Evolutionary conservation across 2,888 invertebrate species (phyloP).

Genomic region (Hemaris fuciformis): DNA sequence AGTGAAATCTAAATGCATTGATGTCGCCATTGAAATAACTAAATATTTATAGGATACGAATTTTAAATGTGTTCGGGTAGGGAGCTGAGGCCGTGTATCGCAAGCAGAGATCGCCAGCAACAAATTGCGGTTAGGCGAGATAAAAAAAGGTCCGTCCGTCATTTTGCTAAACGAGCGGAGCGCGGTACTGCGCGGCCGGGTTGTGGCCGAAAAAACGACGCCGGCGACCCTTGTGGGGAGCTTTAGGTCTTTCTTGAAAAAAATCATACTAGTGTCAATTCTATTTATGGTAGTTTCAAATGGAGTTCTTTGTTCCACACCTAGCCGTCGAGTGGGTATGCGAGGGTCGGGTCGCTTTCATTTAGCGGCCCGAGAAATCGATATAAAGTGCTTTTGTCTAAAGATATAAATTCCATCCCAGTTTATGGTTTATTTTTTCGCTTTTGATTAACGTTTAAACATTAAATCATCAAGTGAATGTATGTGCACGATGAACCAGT

Average conservation of each 20-base stretch:
- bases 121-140: constrained; percentile 78
- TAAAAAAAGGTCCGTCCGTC: constrained; percentile 80
- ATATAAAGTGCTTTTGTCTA: constrained; percentile 24
- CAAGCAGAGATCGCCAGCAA: constrained; percentile 67
- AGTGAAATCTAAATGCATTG: constrained; percentile 43
- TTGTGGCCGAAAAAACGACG: constrained; percentile 57
- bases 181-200: constrained; percentile 50
- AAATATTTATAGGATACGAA: constrained; percentile 65
- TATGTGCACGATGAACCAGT: too few species aligned
- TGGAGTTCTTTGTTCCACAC: constrained; percentile 27
- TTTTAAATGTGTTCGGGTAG: constrained; percentile 62
- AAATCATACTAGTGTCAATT: constrained; percentile 65
- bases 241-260: constrained; percentile 50
- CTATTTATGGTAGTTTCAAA: constrained; percentile 51
- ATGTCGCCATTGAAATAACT: constrained; percentile 46
- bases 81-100: constrained; percentile 60
- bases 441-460: too few species aligned
- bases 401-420: neutral
- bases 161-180: constrained; percentile 74
- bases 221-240: constrained; percentile 42
- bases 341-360: constrained; percentile 5
- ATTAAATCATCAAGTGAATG: too few species aligned
- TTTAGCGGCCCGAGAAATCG: constrained; percentile 28
- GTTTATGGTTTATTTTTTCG: neutral
- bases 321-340: constrained; percentile 11